phyloP scores from a whole-genome alignment of 2,797 vertebrate genomes.

The Glyptemys insculpta region DNA sequence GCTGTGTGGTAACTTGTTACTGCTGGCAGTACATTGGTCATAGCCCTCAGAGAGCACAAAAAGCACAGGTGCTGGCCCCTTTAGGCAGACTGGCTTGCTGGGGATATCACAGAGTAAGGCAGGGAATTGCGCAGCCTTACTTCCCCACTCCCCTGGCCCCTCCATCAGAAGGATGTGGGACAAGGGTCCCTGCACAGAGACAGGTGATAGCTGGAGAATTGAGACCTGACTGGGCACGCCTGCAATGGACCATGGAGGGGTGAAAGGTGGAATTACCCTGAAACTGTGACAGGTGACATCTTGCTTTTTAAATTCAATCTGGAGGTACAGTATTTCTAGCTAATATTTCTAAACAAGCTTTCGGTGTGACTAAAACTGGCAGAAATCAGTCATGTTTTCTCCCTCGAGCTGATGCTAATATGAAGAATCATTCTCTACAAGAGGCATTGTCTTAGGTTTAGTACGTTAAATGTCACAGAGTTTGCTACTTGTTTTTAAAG shows the following conservation, averaged over 20 bases:
- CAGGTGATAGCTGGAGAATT: too few relatives aligned
- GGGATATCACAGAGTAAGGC: not conserved
- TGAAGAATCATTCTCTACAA: not conserved
- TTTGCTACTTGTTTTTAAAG: not conserved
- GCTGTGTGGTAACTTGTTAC: not conserved
- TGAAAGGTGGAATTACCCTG: too few relatives aligned
- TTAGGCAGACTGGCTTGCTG: not conserved
- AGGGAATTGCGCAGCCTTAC: not conserved
- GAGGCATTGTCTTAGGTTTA: not conserved
- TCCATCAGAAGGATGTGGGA: too few relatives aligned
- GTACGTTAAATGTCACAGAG: fast-evolving
- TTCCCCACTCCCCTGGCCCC: too few relatives aligned
- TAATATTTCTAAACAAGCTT: conserved; percentile 5
- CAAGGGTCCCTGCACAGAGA: too few relatives aligned
- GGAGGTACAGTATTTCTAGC: not conserved
- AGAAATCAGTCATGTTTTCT: not conserved
- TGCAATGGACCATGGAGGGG: too few relatives aligned
- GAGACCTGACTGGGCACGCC: too few relatives aligned
- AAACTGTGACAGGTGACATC: not conserved
- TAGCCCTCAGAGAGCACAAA: not conserved
- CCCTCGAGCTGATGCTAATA: not conserved
- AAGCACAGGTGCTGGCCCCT: too few relatives aligned
- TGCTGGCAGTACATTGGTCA: too few relatives aligned
- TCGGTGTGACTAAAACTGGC: not conserved
- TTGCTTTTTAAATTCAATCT: conserved; percentile 41